These are phyloP conservation scores for Columba janthina DNA, from an alignment of 2,113 vertebrate genomes.

Conservation along the genomic window DNA sequence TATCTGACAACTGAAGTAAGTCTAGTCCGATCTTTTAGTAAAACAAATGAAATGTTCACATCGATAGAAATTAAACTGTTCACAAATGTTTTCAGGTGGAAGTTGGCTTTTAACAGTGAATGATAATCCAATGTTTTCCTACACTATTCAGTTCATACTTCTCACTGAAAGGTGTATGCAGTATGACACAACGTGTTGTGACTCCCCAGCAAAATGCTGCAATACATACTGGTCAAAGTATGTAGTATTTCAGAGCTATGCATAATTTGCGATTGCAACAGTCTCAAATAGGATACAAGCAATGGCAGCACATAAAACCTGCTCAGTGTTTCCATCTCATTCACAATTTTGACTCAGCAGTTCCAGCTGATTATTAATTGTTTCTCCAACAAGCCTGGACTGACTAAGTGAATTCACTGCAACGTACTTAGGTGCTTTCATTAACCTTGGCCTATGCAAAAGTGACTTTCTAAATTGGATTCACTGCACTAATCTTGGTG, in stretches of 20 bases:
- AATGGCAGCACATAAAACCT: neutral
- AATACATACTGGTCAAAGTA: slow-evolving; percentile 21
- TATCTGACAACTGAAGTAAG: neutral
- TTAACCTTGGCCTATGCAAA: neutral
- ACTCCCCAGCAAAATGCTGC: slow-evolving; percentile 27
- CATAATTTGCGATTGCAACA: slow-evolving; percentile 55
- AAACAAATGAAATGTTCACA: neutral
- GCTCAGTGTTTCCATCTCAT: slow-evolving; percentile 8
- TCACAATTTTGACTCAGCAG: slow-evolving; percentile 54
- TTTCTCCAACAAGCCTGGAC: neutral
- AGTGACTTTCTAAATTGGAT: slow-evolving; percentile 17
- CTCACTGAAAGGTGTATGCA: neutral
- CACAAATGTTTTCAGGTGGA: neutral
- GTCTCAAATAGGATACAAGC: neutral
- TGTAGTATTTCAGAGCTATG: neutral
- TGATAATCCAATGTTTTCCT: neutral
- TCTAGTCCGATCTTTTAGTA: neutral
- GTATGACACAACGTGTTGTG: slow-evolving; percentile 24
- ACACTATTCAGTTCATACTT: neutral
- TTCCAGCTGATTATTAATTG: slow-evolving; percentile 20
- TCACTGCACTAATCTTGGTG: slow-evolving; percentile 1
- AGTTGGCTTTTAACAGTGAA: neutral
- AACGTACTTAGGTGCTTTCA: neutral
- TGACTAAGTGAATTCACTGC: neutral
- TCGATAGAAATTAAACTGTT: neutral